Conservation (phyloP, 2,888 invertebrate genomes). For the Euzetes globulus region DNA sequence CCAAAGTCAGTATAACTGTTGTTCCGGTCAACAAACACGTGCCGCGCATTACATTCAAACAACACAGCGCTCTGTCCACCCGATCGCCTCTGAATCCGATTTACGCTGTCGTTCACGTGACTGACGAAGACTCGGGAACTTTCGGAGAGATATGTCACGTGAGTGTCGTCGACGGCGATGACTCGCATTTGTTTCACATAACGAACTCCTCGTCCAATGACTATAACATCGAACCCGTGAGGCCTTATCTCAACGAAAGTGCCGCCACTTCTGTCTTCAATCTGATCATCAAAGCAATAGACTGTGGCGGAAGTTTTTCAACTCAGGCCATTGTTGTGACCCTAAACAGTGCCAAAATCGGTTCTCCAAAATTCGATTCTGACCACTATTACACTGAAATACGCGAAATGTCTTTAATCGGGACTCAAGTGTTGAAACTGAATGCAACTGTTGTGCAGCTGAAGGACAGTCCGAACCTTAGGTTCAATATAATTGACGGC, state of each 20-base stretch:
- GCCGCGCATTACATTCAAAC: constrained; percentile 72
- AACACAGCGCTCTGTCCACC: constrained; percentile 63
- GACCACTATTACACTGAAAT: constrained; percentile 79
- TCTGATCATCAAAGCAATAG: constrained; percentile 72
- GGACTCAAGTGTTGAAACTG: constrained; percentile 66
- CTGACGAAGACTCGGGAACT: constrained; percentile 65
- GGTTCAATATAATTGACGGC: constrained; percentile 28
- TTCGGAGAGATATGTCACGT: constrained; percentile 74
- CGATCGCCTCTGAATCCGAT: constrained; percentile 59
- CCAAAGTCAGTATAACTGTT: constrained; percentile 63
- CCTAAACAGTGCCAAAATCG: constrained; percentile 42
- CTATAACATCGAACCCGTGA: constrained; percentile 66
- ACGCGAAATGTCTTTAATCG: constrained; percentile 77
- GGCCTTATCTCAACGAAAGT: constrained; percentile 54
- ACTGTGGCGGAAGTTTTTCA: constrained; percentile 57
- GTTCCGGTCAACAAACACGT: constrained; percentile 71
- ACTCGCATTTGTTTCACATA: constrained; percentile 78
- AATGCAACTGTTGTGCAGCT: not conserved
- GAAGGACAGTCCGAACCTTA: not conserved
- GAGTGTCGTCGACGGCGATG: constrained; percentile 81
- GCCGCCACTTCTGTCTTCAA: constrained; percentile 29
- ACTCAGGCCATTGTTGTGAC: constrained; percentile 30
- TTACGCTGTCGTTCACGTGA: constrained; percentile 78
- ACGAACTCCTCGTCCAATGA: constrained; percentile 54
- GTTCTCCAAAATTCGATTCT: constrained; percentile 73